A percentile compares a stretch with the other conserved stretches of the same genome.
phyloP scores from a whole-genome alignment of 2,797 vertebrate genomes.

The Vultur gryphus region DNA sequence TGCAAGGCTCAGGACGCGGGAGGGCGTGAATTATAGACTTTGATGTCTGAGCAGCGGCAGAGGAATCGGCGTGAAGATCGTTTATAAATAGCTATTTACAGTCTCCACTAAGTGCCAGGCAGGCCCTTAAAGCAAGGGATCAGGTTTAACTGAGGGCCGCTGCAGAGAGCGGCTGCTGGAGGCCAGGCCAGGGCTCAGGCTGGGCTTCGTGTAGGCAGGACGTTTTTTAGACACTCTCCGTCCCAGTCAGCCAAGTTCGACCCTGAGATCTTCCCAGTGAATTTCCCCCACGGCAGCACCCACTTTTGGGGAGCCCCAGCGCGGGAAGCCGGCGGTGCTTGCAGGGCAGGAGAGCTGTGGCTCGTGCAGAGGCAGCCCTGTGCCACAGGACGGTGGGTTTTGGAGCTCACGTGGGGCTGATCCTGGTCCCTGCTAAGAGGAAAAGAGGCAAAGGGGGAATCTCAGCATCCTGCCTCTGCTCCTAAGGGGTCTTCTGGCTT shows the following conservation, averaged over 20 bases:
- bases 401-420: not conserved
- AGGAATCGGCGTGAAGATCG: slow-evolving; percentile 58
- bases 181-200: not conserved
- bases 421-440: not conserved
- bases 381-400: not conserved
- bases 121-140: slow-evolving; percentile 65
- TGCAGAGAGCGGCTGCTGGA: not conserved
- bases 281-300: not conserved
- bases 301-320: not conserved
- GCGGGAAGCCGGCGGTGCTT: not conserved
- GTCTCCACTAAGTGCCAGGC: slow-evolving; percentile 59
- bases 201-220: not conserved
- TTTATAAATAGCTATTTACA: slow-evolving; percentile 69
- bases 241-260: not conserved
- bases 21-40: slow-evolving; percentile 70
- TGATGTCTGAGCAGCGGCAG: slow-evolving; percentile 63
- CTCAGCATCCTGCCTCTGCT: not conserved
- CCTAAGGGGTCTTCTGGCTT: not conserved
- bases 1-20: slow-evolving; percentile 64
- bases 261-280: not conserved
- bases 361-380: not conserved
- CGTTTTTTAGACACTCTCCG: fast-evolving
- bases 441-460: not conserved
- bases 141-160: slow-evolving; percentile 55
- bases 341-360: fast-evolving